These are phyloP conservation scores for Trichomalopsis sarcophagae DNA, from an alignment of 1,140 invertebrate species.

Conservation along the genomic window DNA sequence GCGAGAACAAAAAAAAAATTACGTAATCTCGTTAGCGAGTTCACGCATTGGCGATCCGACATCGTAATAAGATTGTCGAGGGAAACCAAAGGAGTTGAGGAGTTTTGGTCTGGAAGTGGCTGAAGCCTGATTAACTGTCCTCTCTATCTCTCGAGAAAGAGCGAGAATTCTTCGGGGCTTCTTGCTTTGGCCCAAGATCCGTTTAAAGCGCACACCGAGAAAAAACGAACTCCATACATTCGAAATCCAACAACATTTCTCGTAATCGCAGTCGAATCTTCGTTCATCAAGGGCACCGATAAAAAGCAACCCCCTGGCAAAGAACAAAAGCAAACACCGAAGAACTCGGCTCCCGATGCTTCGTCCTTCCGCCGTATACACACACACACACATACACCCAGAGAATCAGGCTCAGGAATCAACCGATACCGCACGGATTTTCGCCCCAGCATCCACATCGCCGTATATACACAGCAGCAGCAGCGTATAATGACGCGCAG, in stretches of 20 bases:
- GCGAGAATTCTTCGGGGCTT: conserved; percentile 13
- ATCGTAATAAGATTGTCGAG: conserved; percentile 69
- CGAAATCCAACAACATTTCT: not conserved
- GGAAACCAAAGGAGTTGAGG: conserved; percentile 73
- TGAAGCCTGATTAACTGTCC: conserved; percentile 68
- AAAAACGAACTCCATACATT: not conserved
- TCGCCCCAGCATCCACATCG: not conserved
- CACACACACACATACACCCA: not conserved
- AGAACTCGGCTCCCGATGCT: not conserved
- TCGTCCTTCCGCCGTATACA: not conserved
- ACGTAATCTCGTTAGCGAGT: conserved; percentile 51
- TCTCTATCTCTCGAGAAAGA: conserved; percentile 55
- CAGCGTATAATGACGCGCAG: conserved; percentile 19
- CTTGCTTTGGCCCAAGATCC: not conserved
- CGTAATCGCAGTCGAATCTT: not conserved
- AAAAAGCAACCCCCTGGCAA: not conserved
- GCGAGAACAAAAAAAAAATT: conserved; percentile 13
- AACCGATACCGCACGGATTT: conserved; percentile 28
- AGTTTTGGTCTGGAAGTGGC: conserved; percentile 69
- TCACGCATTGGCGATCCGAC: conserved; percentile 61
- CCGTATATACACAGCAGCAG: too few species aligned
- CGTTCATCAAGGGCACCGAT: not conserved
- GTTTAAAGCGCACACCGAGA: too few species aligned
- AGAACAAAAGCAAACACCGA: not conserved
- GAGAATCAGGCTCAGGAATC: not conserved